Conservation (phyloP, 2,888 invertebrate species). For the Epistrophe eligans region DNA sequence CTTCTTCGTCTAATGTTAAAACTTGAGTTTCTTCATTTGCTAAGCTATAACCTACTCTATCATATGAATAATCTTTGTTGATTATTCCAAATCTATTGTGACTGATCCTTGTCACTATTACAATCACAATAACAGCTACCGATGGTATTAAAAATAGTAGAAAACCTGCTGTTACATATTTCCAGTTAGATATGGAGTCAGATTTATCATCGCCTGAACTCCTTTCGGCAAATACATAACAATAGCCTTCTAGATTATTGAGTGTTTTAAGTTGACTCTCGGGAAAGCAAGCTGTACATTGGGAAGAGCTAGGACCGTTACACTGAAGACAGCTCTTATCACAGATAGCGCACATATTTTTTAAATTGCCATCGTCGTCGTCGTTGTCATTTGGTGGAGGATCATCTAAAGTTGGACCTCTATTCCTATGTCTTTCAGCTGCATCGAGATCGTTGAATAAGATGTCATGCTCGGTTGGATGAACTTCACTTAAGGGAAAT, state of each 20-base stretch:
- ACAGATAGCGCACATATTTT: conserved; percentile 79
- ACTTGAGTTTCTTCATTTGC: conserved; percentile 70
- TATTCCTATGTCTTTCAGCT: background rate
- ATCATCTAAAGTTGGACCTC: conserved; percentile 23
- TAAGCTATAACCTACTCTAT: conserved; percentile 79
- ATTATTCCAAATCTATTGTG: conserved; percentile 50
- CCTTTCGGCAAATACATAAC: conserved; percentile 81
- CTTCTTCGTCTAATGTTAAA: conserved; percentile 52
- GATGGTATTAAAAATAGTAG: conserved; percentile 77
- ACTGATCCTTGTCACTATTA: conserved; percentile 51
- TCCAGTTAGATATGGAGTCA: conserved; percentile 29
- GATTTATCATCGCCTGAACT: conserved; percentile 78
- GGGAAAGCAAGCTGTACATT: conserved; percentile 81
- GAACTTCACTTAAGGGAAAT: conserved; percentile 75
- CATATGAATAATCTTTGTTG: conserved; percentile 78
- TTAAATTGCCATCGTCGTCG: conserved; percentile 7
- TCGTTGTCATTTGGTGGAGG: background rate
- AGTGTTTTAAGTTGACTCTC: conserved; percentile 80
- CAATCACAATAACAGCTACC: conserved; percentile 73
- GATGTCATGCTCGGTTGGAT: conserved; percentile 32
- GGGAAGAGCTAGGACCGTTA: conserved; percentile 80
- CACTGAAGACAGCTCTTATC: conserved; percentile 82
- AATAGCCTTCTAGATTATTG: conserved; percentile 80
- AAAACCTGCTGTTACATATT: conserved; percentile 55
- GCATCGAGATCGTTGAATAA: conserved; percentile 21